phyloP scores from a whole-genome alignment of 2,113 vertebrate genomes.

The Tyrannus savana region DNA sequence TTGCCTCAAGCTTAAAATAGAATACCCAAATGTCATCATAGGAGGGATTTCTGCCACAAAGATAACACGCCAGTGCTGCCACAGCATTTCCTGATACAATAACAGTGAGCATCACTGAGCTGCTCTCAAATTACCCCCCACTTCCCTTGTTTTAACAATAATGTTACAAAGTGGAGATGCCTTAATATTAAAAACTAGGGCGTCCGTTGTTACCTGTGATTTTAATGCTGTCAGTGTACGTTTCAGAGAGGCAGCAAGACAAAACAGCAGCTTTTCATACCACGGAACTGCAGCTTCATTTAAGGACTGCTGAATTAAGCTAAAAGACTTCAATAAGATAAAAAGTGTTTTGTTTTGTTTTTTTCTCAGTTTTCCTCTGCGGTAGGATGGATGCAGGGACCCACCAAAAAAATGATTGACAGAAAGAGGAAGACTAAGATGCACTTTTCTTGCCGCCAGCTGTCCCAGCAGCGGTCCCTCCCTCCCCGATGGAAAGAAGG shows the following conservation, averaged over 20 bases:
- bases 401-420: not conserved
- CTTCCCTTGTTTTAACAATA: not conserved
- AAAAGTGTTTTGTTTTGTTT: not conserved
- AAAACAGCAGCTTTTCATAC: not conserved
- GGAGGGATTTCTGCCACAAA: not conserved
- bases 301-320: not conserved
- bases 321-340: not conserved
- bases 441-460: not conserved
- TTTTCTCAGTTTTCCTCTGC: not conserved
- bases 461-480: not conserved
- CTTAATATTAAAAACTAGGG: not conserved
- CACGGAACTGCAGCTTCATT: not conserved
- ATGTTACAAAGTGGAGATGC: not conserved
- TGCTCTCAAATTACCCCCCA: not conserved
- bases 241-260: not conserved
- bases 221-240: not conserved
- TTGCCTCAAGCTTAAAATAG: conserved; percentile 7
- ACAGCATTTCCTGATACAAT: not conserved
- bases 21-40: not conserved
- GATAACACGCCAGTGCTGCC: not conserved
- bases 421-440: not conserved
- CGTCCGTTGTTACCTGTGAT: not conserved
- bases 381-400: not conserved
- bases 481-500: not conserved
- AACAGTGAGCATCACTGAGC: not conserved